Evolutionary conservation across 2,888 invertebrate genomes (phyloP).

Genomic region (Dasysyrphus albostriatus): DNA sequence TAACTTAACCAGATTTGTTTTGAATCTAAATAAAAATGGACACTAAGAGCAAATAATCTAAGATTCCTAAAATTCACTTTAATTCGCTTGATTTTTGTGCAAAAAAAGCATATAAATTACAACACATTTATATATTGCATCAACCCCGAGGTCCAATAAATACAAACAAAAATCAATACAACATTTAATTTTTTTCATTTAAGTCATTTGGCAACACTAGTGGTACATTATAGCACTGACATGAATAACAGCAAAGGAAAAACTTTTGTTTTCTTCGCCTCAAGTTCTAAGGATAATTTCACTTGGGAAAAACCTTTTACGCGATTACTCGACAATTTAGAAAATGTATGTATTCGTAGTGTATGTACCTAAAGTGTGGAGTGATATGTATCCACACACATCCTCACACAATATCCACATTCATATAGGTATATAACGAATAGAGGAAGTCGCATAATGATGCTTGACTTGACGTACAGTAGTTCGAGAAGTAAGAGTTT

Average conservation of each 20-base stretch:
- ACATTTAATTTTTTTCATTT: too few relatives aligned
- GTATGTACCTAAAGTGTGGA: background rate
- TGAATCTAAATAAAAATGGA: too few relatives aligned
- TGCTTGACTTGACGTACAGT: constrained; percentile 19
- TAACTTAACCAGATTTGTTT: too few relatives aligned
- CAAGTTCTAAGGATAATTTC: constrained; percentile 59
- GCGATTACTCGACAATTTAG: constrained; percentile 64
- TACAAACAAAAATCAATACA: too few relatives aligned
- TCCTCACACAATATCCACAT: background rate
- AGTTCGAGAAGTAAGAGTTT: constrained; percentile 6
- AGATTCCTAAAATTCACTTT: too few relatives aligned
- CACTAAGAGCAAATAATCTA: too few relatives aligned
- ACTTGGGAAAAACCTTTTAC: constrained; percentile 64
- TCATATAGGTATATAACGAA: background rate
- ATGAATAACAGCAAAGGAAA: background rate
- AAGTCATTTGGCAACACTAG: background rate
- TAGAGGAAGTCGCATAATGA: background rate
- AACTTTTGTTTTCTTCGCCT: constrained; percentile 39
- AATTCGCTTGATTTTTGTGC: too few relatives aligned
- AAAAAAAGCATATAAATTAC: too few relatives aligned
- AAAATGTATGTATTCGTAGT: background rate
- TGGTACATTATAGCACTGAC: background rate
- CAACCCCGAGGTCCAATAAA: too few relatives aligned
- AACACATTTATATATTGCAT: too few relatives aligned
- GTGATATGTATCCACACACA: constrained; percentile 10